These are phyloP conservation scores for Hippocampus kuda DNA, from an alignment of 2,797 vertebrate genomes.

Conservation along the genomic window DNA sequence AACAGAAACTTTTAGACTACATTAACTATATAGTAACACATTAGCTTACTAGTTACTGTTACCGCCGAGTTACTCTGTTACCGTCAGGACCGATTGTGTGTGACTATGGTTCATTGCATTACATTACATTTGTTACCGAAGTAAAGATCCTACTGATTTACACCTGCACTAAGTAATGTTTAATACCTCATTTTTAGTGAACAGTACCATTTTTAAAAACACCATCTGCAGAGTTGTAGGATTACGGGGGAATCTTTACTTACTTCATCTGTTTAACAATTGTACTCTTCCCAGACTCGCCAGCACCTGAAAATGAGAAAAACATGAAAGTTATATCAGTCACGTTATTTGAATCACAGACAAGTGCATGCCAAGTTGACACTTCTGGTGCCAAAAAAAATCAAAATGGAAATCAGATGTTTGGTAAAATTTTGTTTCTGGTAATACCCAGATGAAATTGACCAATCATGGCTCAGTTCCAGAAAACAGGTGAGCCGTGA, in stretches of 20 bases:
- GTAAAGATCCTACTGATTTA: too few relatives aligned
- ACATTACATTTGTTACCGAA: too few relatives aligned
- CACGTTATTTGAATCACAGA: neutral
- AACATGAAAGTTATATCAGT: neutral
- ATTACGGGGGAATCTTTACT: conserved; percentile 40
- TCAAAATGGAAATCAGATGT: neutral
- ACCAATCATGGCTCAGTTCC: too few relatives aligned
- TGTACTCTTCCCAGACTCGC: conserved; percentile 95
- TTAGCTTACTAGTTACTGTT: too few relatives aligned
- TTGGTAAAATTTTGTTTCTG: neutral
- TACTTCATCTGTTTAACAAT: conserved; percentile 99
- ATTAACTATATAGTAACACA: too few relatives aligned
- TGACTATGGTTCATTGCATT: too few relatives aligned
- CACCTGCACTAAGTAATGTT: too few relatives aligned
- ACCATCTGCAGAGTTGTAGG: conserved; percentile 8
- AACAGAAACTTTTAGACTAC: too few relatives aligned
- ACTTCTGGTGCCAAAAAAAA: neutral
- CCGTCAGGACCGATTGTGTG: too few relatives aligned
- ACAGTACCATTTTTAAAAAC: neutral
- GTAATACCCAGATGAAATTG: neutral
- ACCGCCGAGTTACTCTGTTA: too few relatives aligned
- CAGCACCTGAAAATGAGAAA: conserved; percentile 75
- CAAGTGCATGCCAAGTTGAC: neutral
- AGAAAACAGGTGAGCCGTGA: too few relatives aligned
- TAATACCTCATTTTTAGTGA: too few relatives aligned